These are phyloP conservation scores for Lerista edwardsae DNA, from an alignment of 2,797 vertebrate species.

Conservation along the genomic window DNA sequence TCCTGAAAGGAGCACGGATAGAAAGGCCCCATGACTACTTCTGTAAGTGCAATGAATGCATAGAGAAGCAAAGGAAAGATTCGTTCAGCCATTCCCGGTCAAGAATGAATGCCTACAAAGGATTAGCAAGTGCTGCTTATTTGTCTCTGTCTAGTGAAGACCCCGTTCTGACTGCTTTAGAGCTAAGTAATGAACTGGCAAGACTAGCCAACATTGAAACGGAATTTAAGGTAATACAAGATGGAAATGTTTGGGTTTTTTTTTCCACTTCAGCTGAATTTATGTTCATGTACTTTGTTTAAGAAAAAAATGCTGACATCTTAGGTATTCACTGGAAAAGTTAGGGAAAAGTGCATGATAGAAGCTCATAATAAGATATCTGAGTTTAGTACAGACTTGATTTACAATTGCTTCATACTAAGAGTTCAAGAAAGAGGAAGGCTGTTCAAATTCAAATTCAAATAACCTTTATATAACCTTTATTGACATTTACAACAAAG, in stretches of 20 bases:
- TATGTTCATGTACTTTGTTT: background rate
- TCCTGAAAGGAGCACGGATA: conserved; percentile 91
- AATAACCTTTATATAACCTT: no score
- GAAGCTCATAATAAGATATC: background rate
- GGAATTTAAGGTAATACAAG: conserved; percentile 91
- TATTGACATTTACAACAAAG: no score
- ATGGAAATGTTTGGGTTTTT: conserved; percentile 18
- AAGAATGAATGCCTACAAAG: conserved; percentile 97
- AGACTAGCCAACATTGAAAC: conserved; percentile 97
- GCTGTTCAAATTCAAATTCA: no score
- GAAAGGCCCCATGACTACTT: conserved; percentile 96
- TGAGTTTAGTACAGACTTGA: background rate
- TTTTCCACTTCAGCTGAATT: conserved; percentile 33
- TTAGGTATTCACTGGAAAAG: conserved; percentile 1
- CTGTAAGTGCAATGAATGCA: conserved; percentile 91
- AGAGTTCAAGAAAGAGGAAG: background rate
- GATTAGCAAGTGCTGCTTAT: conserved; percentile 93
- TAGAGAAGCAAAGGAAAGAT: conserved; percentile 90
- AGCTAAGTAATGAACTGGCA: conserved; percentile 95
- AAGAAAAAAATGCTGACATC: background rate
- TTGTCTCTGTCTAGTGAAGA: conserved; percentile 95
- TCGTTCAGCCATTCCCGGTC: conserved; percentile 95
- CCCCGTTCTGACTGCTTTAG: conserved; percentile 92
- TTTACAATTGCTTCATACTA: background rate
- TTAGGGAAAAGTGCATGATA: background rate